Conservation (phyloP, 1,140 invertebrate genomes). For the Solenopsis invicta region DNA sequence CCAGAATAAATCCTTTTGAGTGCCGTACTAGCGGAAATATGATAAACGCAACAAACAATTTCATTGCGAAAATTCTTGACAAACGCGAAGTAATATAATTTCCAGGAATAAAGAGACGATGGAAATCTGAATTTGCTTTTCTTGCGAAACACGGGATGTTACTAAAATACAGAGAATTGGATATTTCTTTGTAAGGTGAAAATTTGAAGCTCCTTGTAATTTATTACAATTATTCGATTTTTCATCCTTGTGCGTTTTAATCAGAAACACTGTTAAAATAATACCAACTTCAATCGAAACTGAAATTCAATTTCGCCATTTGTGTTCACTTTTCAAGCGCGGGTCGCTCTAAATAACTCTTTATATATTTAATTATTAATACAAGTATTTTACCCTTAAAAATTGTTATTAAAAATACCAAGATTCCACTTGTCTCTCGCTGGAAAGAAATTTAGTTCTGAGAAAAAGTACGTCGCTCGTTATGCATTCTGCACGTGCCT, state of each 20-base stretch:
- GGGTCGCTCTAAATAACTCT: neutral
- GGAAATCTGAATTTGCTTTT: neutral
- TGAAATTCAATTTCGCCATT: neutral
- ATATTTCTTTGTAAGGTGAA: neutral
- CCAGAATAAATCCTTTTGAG: neutral
- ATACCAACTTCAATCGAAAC: neutral
- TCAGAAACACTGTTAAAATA: neutral
- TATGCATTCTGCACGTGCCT: neutral
- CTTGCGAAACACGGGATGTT: neutral
- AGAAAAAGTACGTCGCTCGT: neutral
- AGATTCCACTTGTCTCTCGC: neutral
- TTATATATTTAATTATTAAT: neutral
- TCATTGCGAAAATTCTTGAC: conserved; percentile 25
- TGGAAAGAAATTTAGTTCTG: neutral
- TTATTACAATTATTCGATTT: neutral
- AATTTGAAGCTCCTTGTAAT: neutral
- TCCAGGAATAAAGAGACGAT: neutral
- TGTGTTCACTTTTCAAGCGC: neutral
- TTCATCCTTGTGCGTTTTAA: neutral
- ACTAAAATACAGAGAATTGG: neutral
- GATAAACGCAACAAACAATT: conserved; percentile 18
- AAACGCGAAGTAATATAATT: neutral
- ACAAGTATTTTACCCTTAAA: neutral
- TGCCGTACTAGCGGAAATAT: conserved; percentile 5
- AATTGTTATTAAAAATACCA: neutral